These are phyloP conservation scores for Tinea trinotella DNA, from an alignment of 2,888 invertebrate genomes.

Conservation along the genomic window DNA sequence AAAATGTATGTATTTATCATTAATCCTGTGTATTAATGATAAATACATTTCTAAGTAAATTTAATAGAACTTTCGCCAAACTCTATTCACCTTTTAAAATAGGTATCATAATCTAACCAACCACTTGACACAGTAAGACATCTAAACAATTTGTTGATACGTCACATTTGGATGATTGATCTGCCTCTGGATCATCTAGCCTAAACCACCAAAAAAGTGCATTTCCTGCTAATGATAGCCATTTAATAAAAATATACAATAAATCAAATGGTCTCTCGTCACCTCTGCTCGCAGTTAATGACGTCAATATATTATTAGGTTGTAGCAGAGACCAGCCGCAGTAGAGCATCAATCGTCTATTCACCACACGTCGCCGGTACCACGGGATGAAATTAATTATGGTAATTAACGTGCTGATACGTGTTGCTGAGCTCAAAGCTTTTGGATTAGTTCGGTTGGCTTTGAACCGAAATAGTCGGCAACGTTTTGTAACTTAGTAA, in stretches of 20 bases:
- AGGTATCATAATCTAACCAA: too few species aligned
- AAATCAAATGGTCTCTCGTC: conserved; percentile 35
- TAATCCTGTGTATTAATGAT: too few species aligned
- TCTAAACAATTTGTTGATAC: background rate
- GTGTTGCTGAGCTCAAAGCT: conserved; percentile 12
- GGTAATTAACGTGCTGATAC: conserved; percentile 46
- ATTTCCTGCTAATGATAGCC: conserved; percentile 57
- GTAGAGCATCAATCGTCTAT: conserved; percentile 55
- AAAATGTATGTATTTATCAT: too few species aligned
- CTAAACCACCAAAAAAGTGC: conserved; percentile 33
- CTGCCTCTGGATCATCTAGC: conserved; percentile 37
- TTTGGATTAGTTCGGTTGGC: background rate
- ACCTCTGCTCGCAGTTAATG: conserved; percentile 44
- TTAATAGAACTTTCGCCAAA: too few species aligned
- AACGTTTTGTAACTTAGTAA: background rate
- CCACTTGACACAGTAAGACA: too few species aligned
- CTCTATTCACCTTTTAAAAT: too few species aligned
- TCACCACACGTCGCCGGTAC: conserved; percentile 52
- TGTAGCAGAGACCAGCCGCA: background rate
- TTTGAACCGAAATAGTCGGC: background rate
- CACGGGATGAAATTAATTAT: conserved; percentile 66
- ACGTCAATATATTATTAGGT: conserved; percentile 50
- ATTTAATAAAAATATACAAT: conserved; percentile 35
- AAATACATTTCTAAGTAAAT: too few species aligned
- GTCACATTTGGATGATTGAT: conserved; percentile 50